phyloP scores from a whole-genome alignment of 2,888 invertebrate species.

The Germaria angustata region DNA sequence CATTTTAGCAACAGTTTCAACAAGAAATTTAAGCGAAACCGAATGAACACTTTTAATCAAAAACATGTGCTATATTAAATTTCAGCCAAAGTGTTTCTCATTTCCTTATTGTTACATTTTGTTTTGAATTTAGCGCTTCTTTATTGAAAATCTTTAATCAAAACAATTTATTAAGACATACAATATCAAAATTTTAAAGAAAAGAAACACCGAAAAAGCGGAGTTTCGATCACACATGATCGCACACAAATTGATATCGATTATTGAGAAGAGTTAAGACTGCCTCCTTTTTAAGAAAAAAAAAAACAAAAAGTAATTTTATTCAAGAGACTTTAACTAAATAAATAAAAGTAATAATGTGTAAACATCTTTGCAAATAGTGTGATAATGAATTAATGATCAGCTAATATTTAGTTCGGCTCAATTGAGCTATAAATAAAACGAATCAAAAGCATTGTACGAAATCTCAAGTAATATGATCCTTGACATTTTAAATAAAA shows the following conservation, averaged over 20 bases:
- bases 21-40: background rate
- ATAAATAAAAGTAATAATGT: too few relatives aligned
- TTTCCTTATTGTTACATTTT: background rate
- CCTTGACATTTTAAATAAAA: too few relatives aligned
- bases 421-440: too few relatives aligned
- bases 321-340: too few relatives aligned
- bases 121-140: background rate
- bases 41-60: background rate
- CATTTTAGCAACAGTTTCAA: too few relatives aligned
- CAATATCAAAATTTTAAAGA: conserved; percentile 27
- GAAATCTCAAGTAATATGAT: too few relatives aligned
- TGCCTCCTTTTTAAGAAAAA: too few relatives aligned
- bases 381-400: too few relatives aligned
- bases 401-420: too few relatives aligned
- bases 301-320: too few relatives aligned
- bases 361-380: too few relatives aligned
- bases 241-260: background rate
- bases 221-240: background rate
- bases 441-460: too few relatives aligned
- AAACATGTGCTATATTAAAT: background rate
- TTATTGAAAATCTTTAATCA: background rate
- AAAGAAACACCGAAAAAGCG: background rate
- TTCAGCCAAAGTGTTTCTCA: conserved; percentile 1
- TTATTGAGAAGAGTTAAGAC: background rate
- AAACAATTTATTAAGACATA: conserved; percentile 15